Evolutionary conservation across 1,140 invertebrate genomes (phyloP).

Genomic region (Pogonus chalceus): DNA sequence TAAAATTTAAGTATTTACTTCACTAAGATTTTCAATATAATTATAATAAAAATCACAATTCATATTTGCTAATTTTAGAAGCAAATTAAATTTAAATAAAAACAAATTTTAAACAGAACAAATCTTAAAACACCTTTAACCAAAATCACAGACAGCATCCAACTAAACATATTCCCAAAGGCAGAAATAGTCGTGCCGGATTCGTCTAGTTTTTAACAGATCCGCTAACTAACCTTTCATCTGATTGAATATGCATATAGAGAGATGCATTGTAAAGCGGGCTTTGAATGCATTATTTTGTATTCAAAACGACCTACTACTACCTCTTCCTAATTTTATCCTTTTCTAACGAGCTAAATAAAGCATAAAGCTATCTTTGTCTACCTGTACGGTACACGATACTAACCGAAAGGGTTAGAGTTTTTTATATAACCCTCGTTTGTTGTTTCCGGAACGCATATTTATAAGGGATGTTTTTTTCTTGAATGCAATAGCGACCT

Average conservation of each 20-base stretch:
- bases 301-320: background rate
- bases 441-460: conserved; percentile 1
- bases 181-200: no score
- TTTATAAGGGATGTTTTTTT: conserved; percentile 4
- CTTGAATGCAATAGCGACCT: background rate
- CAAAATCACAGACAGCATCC: no score
- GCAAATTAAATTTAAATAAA: background rate
- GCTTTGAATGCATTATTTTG: background rate
- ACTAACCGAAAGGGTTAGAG: background rate
- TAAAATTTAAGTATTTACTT: no score
- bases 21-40: no score
- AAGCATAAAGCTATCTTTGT: background rate
- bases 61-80: background rate
- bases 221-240: background rate
- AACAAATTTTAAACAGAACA: background rate
- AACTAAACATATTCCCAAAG: no score
- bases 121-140: no score
- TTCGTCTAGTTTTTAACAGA: background rate
- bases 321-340: background rate
- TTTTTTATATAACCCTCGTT: background rate
- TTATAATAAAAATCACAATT: background rate
- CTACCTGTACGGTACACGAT: background rate
- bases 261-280: background rate
- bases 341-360: background rate
- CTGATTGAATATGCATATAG: background rate